A percentile compares a stretch with the other conserved stretches of the same genome.
These are phyloP conservation scores for Wiebesia pumilae DNA, from an alignment of 1,140 invertebrate species.

Conservation along the genomic window DNA sequence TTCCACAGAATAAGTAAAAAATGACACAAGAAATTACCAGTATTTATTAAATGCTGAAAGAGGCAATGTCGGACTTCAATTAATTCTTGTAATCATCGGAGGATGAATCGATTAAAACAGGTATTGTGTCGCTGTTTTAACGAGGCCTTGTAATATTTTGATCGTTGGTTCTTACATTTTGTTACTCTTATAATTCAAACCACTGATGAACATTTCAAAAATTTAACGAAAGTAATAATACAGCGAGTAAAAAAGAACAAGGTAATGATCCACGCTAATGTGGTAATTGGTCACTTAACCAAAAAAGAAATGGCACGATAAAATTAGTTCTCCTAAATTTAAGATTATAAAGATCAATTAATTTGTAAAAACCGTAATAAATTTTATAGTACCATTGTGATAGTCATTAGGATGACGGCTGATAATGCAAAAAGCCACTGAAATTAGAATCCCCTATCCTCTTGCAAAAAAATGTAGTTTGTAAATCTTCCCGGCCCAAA, in stretches of 20 bases:
- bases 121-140: neutral
- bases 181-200: neutral
- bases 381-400: neutral
- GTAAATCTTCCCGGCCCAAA: slow-evolving; percentile 20
- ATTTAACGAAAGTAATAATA: neutral
- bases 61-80: neutral
- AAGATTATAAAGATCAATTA: neutral
- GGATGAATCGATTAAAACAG: neutral
- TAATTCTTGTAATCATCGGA: neutral
- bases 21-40: neutral
- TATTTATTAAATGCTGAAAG: neutral
- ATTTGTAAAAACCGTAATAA: slow-evolving; percentile 6
- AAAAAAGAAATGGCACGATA: neutral
- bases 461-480: neutral
- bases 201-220: neutral
- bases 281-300: neutral
- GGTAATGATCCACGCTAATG: neutral
- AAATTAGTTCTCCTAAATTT: neutral
- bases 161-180: neutral
- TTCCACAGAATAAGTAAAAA: neutral
- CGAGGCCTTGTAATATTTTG: neutral
- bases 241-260: neutral
- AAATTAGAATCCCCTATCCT: neutral
- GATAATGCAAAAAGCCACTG: neutral
- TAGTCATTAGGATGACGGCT: neutral